These are phyloP conservation scores for Pardosa pseudoannulata DNA, from an alignment of 2,888 invertebrate species.

Conservation along the genomic window DNA sequence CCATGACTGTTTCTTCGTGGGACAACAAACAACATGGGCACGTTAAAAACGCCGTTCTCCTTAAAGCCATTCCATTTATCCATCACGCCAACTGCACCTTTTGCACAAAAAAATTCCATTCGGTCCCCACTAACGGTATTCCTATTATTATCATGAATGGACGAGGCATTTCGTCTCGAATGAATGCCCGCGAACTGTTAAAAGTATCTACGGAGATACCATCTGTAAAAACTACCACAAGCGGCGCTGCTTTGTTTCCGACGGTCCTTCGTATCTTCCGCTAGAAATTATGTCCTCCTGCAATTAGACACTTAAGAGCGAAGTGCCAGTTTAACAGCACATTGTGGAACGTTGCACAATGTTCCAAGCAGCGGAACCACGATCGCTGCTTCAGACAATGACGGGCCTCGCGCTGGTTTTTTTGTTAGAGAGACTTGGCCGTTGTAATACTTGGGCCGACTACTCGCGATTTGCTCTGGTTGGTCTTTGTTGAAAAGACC, in stretches of 20 bases:
- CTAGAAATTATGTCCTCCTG: constrained; percentile 52
- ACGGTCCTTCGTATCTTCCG: constrained; percentile 47
- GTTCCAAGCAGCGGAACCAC: constrained; percentile 25
- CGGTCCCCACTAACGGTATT: neutral
- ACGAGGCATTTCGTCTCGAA: constrained; percentile 24
- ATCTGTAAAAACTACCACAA: constrained; percentile 38
- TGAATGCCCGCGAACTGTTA: constrained; percentile 20
- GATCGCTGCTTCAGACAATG: neutral
- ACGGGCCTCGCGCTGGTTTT: constrained; percentile 13
- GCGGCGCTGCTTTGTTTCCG: constrained; percentile 24
- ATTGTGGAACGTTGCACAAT: constrained; percentile 51
- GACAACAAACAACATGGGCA: neutral
- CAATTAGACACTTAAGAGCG: constrained; percentile 46
- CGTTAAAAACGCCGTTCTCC: neutral
- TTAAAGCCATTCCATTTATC: neutral
- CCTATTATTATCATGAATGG: neutral
- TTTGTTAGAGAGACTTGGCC: neutral
- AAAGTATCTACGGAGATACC: constrained; percentile 13
- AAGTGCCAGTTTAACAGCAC: constrained; percentile 29
- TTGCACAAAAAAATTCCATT: neutral
- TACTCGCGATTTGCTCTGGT: constrained; percentile 48
- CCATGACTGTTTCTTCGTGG: neutral
- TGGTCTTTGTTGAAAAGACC: constrained; percentile 18
- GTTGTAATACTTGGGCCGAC: neutral
- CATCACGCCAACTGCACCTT: neutral